Evolutionary conservation across 2,888 invertebrate genomes (phyloP).

Genomic region (Aproaerema taeniolella): DNA sequence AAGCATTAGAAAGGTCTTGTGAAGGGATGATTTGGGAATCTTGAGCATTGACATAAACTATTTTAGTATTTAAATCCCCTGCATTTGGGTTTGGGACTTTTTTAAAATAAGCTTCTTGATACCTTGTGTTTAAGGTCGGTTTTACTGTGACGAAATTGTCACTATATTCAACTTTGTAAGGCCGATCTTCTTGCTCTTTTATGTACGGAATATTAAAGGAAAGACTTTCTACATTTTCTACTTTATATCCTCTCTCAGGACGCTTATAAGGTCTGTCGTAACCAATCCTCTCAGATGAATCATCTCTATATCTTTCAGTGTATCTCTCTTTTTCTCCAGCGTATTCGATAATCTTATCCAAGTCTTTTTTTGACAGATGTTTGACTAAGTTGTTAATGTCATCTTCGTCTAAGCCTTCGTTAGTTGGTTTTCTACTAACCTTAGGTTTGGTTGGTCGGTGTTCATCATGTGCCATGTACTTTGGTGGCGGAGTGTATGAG

Average conservation of each 20-base stretch:
- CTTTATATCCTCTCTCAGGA: constrained; percentile 12
- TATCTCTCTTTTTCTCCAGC: constrained; percentile 39
- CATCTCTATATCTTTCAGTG: constrained; percentile 17
- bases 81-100: too few species aligned
- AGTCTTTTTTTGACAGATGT: constrained; percentile 57
- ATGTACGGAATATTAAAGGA: constrained; percentile 20
- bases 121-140: too few species aligned
- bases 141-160: too few species aligned
- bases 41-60: too few species aligned
- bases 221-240: constrained; percentile 19
- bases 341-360: constrained; percentile 54
- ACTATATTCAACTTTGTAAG: background rate
- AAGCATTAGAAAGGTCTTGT: too few species aligned
- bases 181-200: constrained; percentile 9
- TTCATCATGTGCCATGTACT: constrained; percentile 36
- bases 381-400: constrained; percentile 56
- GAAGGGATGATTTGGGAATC: too few species aligned
- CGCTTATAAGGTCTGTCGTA: background rate
- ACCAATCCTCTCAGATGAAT: background rate
- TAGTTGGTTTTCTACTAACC: constrained; percentile 50
- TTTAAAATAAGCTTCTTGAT: too few species aligned
- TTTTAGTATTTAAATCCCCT: too few species aligned
- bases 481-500: constrained; percentile 57
- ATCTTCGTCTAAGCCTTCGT: constrained; percentile 49
- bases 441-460: constrained; percentile 40